A percentile compares a stretch with the other conserved stretches of the same genome.
Evolutionary conservation across 2,113 vertebrate species (phyloP).

Genomic region (Athene cunicularia): DNA sequence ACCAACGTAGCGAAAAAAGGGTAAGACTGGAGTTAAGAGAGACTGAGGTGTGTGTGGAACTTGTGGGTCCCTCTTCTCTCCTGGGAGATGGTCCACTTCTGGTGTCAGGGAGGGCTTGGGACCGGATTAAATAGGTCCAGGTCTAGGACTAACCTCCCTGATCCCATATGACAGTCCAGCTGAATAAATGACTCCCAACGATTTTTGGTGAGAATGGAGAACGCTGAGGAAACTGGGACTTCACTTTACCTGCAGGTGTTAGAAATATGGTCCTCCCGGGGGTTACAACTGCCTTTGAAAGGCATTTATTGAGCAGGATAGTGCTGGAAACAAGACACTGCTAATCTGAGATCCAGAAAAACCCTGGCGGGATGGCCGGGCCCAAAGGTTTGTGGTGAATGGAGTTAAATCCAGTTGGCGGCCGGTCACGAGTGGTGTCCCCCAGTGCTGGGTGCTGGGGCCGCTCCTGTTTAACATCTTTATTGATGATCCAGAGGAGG

Average conservation of each 20-base stretch:
- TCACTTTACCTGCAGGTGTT: neutral
- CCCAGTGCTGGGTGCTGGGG: no score
- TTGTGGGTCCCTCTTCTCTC: neutral
- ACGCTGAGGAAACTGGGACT: neutral
- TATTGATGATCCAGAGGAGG: no score
- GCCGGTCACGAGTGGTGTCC: no score
- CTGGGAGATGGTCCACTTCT: neutral
- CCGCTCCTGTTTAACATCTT: no score
- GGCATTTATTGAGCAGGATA: neutral
- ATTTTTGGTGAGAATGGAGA: neutral
- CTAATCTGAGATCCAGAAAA: neutral
- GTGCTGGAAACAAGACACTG: neutral
- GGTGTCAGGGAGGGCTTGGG: rapidly evolving
- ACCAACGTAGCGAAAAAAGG: neutral
- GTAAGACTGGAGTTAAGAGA: neutral
- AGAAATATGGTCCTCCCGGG: neutral
- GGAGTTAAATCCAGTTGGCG: no score
- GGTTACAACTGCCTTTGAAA: neutral
- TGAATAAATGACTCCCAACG: neutral
- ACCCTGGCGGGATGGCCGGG: no score
- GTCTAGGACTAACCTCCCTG: neutral
- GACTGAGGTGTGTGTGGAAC: neutral
- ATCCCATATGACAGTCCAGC: rapidly evolving
- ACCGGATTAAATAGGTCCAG: neutral
- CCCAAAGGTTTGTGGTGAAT: no score